These are phyloP conservation scores for Mustela erminea DNA, from an alignment of 2,797 vertebrate genomes.

Conservation along the genomic window DNA sequence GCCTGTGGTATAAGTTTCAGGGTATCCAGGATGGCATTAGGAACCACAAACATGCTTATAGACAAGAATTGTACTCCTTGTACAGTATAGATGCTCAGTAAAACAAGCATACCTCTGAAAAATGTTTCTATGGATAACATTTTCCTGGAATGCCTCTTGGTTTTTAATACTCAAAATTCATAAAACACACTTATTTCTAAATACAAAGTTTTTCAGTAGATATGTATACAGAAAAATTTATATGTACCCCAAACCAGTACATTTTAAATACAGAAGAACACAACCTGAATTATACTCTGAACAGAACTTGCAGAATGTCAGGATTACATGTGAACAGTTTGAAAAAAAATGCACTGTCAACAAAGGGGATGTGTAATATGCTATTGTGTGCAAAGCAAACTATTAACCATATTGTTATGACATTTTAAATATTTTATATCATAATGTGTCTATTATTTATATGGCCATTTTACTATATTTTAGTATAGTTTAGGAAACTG, in stretches of 20 bases:
- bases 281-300: slow-evolving; percentile 6
- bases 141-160: neutral
- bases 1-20: neutral
- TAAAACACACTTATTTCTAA: neutral
- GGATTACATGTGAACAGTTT: neutral
- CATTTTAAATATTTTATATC: neutral
- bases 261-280: neutral
- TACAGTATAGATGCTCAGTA: neutral
- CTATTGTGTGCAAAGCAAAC: neutral
- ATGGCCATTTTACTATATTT: neutral
- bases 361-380: neutral
- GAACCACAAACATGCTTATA: neutral
- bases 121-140: neutral
- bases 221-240: neutral
- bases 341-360: neutral
- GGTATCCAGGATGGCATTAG: neutral
- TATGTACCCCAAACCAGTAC: neutral
- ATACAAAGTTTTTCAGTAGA: neutral
- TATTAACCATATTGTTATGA: neutral
- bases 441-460: neutral
- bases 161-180: neutral
- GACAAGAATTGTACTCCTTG: neutral
- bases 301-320: neutral
- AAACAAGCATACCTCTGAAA: neutral
- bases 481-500: neutral